Base-by-base conservation (phyloP, 2,797 vertebrate genomes). In the Scleropages formosus region DNA sequence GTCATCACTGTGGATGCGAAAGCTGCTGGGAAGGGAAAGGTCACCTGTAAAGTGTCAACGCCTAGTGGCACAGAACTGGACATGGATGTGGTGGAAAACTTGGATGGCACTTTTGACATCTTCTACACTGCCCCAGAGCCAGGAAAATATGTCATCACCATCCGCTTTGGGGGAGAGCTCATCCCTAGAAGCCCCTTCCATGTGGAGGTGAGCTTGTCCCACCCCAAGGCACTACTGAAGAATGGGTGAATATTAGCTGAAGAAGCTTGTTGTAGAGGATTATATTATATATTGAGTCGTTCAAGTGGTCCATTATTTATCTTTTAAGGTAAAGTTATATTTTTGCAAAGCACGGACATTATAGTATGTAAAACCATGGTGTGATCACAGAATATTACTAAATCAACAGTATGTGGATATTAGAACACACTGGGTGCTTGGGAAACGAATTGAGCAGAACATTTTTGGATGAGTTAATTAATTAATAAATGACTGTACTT, bases 151-250 rank as follows among this genome's bases (percentile, higher is more conserved):
- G 88, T 96, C 81, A 96, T 99, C 86, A 96, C 95, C 82, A 96
- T 99, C 81, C 96, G 97, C 79, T 99, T 99, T 0, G 97, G 97
- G 0, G 97, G 97, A 0, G 95, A 98, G 82, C 94, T 96, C 51
- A 94, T 99, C 82, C 97, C 97, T 72, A 98, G 98, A 86, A 98
- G 96, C 85, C 97, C 97, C 76, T 99, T 98, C 91, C 94, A 97
- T 0, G 95, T 98, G 76, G 82, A 95, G 95, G 97, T 98, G 80
- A 88, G 96, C 73, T 8, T 76, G 74, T 63, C 46, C 58, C 64
- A 46, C n/a, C 59, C 18, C 47, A 12, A 1, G 27, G 44, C 53
- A 69, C 16, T 59, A n/a, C 11, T 56, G 53, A 56, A 56, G 53
- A 12, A n/a, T 10, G 2, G 53, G 12, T 10, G 53, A 12, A 56